Evolutionary conservation across 2,888 invertebrate species (phyloP).

Genomic region (Drosophila melanocephala): DNA sequence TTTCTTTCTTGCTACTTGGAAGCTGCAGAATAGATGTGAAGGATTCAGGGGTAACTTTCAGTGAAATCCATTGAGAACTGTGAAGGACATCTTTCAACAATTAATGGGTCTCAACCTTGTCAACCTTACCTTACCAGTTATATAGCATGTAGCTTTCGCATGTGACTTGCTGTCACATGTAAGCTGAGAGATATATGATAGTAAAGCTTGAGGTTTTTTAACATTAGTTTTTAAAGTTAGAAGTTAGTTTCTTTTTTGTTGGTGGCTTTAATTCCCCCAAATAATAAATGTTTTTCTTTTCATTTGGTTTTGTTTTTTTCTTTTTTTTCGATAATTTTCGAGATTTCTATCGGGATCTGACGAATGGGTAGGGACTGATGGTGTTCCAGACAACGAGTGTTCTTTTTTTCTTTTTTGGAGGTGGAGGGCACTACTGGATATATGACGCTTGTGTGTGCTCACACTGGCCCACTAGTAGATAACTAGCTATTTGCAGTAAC

Average conservation of each 20-base stretch:
- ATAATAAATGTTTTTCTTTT: conserved; percentile 20
- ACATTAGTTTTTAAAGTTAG: conserved; percentile 25
- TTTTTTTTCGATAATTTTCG: conserved; percentile 12
- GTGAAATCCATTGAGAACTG: conserved; percentile 15
- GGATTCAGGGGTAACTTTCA: neutral
- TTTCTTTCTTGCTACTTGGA: conserved; percentile 46
- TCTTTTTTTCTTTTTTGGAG: conserved; percentile 5
- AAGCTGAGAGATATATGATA: conserved; percentile 52
- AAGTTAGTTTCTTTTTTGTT: conserved; percentile 5
- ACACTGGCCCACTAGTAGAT: conserved; percentile 27
- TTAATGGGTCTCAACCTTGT: conserved; percentile 10
- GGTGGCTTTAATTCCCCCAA: conserved; percentile 1
- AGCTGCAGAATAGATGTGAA: conserved; percentile 57
- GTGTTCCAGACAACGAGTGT: conserved; percentile 66
- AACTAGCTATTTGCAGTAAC: conserved; percentile 36
- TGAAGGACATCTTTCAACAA: neutral
- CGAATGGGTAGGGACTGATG: conserved; percentile 9
- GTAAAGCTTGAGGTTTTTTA: conserved; percentile 50
- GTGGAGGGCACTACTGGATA: conserved; percentile 54
- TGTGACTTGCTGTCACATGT: conserved; percentile 26
- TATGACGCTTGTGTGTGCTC: conserved; percentile 19
- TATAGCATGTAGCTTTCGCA: conserved; percentile 46
- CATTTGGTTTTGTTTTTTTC: conserved; percentile 3
- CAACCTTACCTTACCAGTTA: conserved; percentile 22
- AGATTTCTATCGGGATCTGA: conserved; percentile 8